Conservation (phyloP, 2,888 invertebrate species). For the Lasioglossum marginatum region DNA sequence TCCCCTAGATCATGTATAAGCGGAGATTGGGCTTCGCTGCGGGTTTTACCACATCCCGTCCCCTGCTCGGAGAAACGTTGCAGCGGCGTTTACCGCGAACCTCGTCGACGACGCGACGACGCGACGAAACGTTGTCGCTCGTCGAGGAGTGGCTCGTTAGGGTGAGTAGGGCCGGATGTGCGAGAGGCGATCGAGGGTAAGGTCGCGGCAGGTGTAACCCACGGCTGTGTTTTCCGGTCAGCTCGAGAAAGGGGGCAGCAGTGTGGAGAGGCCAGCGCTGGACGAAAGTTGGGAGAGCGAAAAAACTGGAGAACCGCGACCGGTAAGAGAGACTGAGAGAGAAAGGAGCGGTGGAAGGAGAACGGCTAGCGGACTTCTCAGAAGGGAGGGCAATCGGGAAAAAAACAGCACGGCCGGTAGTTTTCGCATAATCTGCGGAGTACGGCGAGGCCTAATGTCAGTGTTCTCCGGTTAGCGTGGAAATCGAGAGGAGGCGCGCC, state of each 20-base stretch:
- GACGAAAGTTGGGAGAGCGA: slow-evolving; percentile 7
- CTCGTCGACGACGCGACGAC: not conserved
- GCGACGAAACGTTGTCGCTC: not conserved
- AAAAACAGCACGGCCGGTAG: slow-evolving; percentile 56
- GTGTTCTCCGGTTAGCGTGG: slow-evolving; percentile 65
- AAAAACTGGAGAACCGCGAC: slow-evolving; percentile 12
- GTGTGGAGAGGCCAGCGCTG: not conserved
- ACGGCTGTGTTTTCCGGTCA: slow-evolving; percentile 56
- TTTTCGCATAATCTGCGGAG: slow-evolving; percentile 68
- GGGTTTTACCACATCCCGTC: not conserved
- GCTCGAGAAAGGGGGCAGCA: slow-evolving; percentile 22
- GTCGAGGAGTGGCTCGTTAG: not conserved
- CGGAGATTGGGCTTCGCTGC: not conserved
- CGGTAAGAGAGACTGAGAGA: not conserved
- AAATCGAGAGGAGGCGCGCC: slow-evolving; percentile 64
- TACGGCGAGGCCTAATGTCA: slow-evolving; percentile 61
- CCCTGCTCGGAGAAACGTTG: not conserved
- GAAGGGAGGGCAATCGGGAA: slow-evolving; percentile 53
- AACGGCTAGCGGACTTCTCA: slow-evolving; percentile 30
- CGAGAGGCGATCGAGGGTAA: slow-evolving; percentile 45
- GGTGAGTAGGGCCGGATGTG: slow-evolving; percentile 17
- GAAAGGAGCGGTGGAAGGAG: not conserved
- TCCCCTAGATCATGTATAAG: not conserved
- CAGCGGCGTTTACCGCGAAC: not conserved
- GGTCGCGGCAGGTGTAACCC: slow-evolving; percentile 59